Conservation (phyloP, 2,113 vertebrate species). For the Circaetus cinerascens region DNA sequence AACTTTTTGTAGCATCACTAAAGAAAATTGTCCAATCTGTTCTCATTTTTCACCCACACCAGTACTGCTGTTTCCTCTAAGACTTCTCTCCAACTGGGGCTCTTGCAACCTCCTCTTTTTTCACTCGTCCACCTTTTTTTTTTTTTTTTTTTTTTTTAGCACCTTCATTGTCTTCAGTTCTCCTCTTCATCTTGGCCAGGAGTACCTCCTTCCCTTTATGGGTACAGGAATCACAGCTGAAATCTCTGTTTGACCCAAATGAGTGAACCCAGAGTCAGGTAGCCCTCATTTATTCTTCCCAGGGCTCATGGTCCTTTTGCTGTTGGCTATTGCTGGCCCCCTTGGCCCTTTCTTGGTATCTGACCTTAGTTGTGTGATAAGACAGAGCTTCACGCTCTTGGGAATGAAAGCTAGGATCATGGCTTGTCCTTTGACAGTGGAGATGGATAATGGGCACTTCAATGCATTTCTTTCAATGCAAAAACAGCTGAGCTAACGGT, state of each 20-base stretch:
- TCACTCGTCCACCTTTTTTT: rapidly evolving
- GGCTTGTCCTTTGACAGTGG: background rate
- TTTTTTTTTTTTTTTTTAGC: too few relatives aligned
- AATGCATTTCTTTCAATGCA: background rate
- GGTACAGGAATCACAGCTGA: background rate
- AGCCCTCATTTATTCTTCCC: background rate
- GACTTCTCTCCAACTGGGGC: background rate
- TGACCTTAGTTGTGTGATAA: background rate
- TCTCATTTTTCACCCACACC: background rate
- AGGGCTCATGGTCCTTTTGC: background rate
- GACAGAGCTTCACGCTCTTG: background rate
- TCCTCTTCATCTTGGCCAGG: background rate
- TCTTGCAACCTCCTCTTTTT: background rate
- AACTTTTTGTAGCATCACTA: background rate
- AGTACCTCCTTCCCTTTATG: background rate
- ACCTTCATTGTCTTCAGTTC: background rate
- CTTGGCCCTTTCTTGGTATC: background rate
- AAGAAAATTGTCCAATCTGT: background rate
- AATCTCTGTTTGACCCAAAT: background rate
- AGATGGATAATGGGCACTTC: constrained; percentile 30
- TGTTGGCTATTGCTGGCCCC: background rate
- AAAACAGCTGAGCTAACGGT: constrained; percentile 48
- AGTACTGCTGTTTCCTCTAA: background rate
- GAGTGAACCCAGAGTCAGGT: background rate
- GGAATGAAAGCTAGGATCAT: background rate